A percentile compares a stretch with the other conserved stretches of the same genome.
phyloP scores from a whole-genome alignment of 2,113 vertebrate species.

The Microtus montanus region DNA sequence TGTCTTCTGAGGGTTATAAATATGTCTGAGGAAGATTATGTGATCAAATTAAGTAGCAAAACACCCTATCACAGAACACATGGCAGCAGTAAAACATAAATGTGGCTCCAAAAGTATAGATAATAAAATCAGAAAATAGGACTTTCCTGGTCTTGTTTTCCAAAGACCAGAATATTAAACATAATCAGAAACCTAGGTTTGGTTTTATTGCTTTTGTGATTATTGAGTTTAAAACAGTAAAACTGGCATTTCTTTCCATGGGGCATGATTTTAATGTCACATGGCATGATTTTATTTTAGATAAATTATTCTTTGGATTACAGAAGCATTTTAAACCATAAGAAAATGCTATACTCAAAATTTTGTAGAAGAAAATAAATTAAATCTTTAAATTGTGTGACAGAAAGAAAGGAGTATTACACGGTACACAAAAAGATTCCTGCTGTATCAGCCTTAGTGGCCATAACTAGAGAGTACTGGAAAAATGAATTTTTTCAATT shows the following conservation, averaged over 20 bases:
- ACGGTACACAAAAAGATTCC: conserved; percentile 76
- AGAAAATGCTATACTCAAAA: conserved; percentile 60
- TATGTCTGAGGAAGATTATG: conserved; percentile 3
- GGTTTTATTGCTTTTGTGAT: conserved; percentile 54
- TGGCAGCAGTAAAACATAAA: not conserved
- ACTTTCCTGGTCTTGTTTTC: not conserved
- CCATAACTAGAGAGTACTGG: conserved; percentile 76
- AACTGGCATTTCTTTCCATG: conserved; percentile 19
- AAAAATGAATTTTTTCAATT: conserved; percentile 80
- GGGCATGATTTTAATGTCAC: conserved; percentile 49
- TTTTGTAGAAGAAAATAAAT: conserved; percentile 66
- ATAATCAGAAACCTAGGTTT: not conserved
- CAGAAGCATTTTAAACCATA: conserved; percentile 73
- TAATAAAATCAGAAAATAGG: conserved; percentile 7
- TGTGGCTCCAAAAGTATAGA: not conserved
- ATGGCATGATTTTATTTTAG: conserved; percentile 22
- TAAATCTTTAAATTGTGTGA: conserved; percentile 74
- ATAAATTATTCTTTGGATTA: conserved; percentile 67
- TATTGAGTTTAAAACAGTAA: conserved; percentile 36
- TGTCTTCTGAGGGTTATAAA: not conserved
- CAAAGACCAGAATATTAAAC: not conserved
- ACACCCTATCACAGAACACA: not conserved
- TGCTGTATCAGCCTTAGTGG: conserved; percentile 66
- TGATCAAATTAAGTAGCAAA: conserved; percentile 5
- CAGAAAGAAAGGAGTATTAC: conserved; percentile 78